A percentile compares a stretch with the other conserved stretches of the same genome.
Conservation (phyloP, 2,888 invertebrate species). For the Drosophila anomelani region DNA sequence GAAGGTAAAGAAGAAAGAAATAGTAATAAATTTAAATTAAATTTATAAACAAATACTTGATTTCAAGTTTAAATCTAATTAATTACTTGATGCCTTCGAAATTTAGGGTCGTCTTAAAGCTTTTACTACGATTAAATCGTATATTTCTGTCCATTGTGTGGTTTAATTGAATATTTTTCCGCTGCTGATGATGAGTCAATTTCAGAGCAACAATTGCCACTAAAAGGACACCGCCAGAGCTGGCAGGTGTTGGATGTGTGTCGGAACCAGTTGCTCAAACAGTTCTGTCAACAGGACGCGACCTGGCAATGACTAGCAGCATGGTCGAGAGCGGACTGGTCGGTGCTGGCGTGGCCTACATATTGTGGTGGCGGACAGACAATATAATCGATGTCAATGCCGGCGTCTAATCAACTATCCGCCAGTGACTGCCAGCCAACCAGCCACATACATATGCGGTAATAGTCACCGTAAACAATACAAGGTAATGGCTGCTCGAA, state of each 20-base stretch:
- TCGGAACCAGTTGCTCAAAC: conserved; percentile 35
- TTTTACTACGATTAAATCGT: conserved; percentile 82
- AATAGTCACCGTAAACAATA: conserved; percentile 44
- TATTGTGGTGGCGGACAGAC: conserved; percentile 24
- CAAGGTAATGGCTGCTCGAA: conserved; percentile 23
- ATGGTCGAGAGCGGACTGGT: conserved; percentile 17
- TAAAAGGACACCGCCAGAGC: conserved; percentile 30
- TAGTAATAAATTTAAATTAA: not conserved
- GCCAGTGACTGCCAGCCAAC: conserved; percentile 34
- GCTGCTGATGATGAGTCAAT: conserved; percentile 45
- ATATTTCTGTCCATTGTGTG: conserved; percentile 80
- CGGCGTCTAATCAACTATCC: conserved; percentile 50
- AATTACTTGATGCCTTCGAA: conserved; percentile 81
- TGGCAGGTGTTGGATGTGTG: conserved; percentile 53
- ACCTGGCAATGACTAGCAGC: conserved; percentile 28
- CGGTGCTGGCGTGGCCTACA: conserved; percentile 42
- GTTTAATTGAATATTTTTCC: not conserved
- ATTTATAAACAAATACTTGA: no score
- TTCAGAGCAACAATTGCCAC: conserved; percentile 51
- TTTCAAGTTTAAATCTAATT: not conserved
- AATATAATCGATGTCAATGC: conserved; percentile 56
- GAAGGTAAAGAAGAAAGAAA: no score
- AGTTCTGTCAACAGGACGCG: conserved; percentile 40
- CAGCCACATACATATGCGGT: conserved; percentile 33
- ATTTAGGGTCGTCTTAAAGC: conserved; percentile 81